A percentile compares a stretch with the other conserved stretches of the same genome.
Evolutionary conservation across 2,888 invertebrate species (phyloP).

Genomic region (Siphonodentalium dalli): DNA sequence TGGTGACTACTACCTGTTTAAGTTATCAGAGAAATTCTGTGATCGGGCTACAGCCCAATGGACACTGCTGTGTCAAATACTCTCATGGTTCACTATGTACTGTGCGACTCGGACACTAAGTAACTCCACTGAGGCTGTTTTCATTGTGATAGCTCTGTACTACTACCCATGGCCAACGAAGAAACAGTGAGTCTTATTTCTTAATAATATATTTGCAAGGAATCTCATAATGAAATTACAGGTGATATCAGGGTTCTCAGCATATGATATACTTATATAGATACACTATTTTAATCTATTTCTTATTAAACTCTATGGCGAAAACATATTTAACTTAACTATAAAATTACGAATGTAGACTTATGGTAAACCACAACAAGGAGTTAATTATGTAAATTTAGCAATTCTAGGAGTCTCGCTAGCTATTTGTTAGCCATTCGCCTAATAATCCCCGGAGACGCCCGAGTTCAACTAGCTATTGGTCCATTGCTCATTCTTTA

Average conservation of each 20-base stretch:
- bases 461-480: no score
- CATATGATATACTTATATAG: background rate
- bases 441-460: no score
- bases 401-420: no score
- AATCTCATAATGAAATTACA: background rate
- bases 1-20: constrained; percentile 77
- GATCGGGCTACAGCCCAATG: constrained; percentile 69
- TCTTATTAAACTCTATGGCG: no score
- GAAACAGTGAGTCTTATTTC: constrained; percentile 26
- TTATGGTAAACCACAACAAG: no score
- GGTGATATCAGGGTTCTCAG: background rate
- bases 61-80: constrained; percentile 77
- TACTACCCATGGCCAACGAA: constrained; percentile 67
- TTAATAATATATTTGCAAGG: background rate
- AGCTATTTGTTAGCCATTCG: no score
- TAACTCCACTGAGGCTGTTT: constrained; percentile 84
- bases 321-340: no score
- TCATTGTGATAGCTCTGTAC: constrained; percentile 83
- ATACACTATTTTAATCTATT: background rate
- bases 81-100: constrained; percentile 93
- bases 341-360: no score
- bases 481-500: no score
- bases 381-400: no score
- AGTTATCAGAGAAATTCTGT: constrained; percentile 66
- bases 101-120: constrained; percentile 85